Conservation (phyloP, 1,140 invertebrate species). For the Pentalonia nigronervosa region DNA sequence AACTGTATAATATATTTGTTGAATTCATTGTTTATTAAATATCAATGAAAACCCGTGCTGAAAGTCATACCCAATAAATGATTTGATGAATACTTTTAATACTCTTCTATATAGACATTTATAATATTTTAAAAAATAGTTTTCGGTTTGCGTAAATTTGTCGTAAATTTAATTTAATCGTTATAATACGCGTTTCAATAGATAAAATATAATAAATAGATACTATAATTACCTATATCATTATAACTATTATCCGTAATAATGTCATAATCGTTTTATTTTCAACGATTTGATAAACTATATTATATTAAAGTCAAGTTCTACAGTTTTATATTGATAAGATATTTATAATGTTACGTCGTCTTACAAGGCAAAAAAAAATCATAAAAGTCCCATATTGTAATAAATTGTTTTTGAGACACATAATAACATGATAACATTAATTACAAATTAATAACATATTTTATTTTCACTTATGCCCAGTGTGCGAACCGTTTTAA, state of each 20-base stretch:
- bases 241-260: too few relatives aligned
- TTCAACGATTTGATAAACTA: too few relatives aligned
- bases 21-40: background rate
- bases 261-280: too few relatives aligned
- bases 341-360: background rate
- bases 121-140: background rate
- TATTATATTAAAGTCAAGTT: too few relatives aligned
- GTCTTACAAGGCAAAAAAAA: background rate
- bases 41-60: background rate
- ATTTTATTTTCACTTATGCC: background rate
- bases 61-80: background rate
- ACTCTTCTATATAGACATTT: background rate
- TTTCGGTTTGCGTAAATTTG: background rate
- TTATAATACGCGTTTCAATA: too few relatives aligned
- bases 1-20: background rate
- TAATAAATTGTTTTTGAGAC: background rate
- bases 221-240: too few relatives aligned
- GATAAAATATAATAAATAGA: too few relatives aligned
- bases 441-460: background rate
- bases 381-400: background rate
- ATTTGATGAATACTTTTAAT: background rate
- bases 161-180: background rate
- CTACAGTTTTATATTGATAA: too few relatives aligned
- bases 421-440: background rate
- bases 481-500: background rate